A percentile compares a stretch with the other conserved stretches of the same genome.
Conservation (phyloP, 2,113 vertebrate genomes). For the Ceyx cyanopectus region DNA sequence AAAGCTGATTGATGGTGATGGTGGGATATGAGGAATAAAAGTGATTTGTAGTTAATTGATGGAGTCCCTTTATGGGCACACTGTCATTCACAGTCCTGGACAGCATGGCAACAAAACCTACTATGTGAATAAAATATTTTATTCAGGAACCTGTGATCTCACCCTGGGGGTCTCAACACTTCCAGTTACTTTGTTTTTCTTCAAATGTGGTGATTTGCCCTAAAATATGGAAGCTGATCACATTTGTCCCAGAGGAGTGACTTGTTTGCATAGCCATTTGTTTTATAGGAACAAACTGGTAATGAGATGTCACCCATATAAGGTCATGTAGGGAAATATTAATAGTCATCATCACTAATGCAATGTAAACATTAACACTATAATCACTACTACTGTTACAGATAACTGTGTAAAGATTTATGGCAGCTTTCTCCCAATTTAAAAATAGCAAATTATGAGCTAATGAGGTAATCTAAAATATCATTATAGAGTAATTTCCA, state of each 20-base stretch:
- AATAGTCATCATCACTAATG: not conserved
- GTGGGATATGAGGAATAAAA: not conserved
- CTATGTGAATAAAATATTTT: not conserved
- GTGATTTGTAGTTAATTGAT: not conserved
- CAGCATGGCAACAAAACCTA: not conserved
- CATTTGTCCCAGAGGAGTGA: not conserved
- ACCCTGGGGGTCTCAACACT: not conserved
- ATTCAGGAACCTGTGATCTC: not conserved
- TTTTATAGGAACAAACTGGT: not conserved
- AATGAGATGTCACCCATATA: not conserved
- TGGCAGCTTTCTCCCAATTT: not conserved
- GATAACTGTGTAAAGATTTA: not conserved
- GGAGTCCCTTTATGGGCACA: not conserved
- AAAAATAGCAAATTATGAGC: conserved; percentile 24
- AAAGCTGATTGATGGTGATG: not conserved
- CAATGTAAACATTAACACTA: conserved; percentile 8
- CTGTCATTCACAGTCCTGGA: not conserved
- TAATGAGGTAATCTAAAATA: conserved; percentile 38
- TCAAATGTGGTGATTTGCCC: not conserved
- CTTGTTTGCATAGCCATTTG: not conserved
- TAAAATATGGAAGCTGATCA: not conserved
- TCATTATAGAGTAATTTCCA: not conserved
- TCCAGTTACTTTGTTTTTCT: not conserved
- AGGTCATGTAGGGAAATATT: not conserved
- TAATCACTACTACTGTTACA: not conserved